These are phyloP conservation scores for Daphoenositta chrysoptera DNA, from an alignment of 2,113 vertebrate genomes.

Conservation along the genomic window DNA sequence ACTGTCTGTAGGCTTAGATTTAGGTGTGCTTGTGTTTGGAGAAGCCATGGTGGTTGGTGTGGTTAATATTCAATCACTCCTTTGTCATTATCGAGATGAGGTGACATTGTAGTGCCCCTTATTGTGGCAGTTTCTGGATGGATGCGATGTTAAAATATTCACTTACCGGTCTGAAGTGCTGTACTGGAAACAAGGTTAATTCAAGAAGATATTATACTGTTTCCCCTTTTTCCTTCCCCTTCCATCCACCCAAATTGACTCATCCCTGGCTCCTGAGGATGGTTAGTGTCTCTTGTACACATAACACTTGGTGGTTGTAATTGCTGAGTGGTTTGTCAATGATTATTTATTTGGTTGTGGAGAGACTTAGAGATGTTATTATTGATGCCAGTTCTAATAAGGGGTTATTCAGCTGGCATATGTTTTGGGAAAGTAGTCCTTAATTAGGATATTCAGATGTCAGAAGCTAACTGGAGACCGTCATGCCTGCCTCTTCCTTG, in stretches of 20 bases:
- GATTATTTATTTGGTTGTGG: background rate
- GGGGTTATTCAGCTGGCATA: background rate
- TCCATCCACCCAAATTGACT: background rate
- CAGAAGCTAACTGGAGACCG: background rate
- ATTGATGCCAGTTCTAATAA: background rate
- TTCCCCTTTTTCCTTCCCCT: background rate
- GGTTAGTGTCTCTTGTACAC: background rate
- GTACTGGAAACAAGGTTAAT: background rate
- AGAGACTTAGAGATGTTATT: background rate
- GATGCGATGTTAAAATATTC: background rate
- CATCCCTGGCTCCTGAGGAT: background rate
- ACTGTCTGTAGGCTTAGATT: background rate
- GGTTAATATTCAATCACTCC: background rate
- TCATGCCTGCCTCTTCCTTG: background rate
- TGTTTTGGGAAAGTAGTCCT: background rate
- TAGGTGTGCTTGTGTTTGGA: background rate
- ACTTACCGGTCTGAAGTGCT: background rate
- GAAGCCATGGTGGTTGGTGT: background rate
- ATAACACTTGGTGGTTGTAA: background rate
- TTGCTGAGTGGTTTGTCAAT: background rate
- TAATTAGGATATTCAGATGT: background rate
- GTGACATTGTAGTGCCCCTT: background rate
- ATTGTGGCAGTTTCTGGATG: background rate
- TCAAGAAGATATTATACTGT: background rate
- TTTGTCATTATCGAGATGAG: background rate